Conservation (phyloP, 2,113 vertebrate species). For the Taurulus bubalis region DNA sequence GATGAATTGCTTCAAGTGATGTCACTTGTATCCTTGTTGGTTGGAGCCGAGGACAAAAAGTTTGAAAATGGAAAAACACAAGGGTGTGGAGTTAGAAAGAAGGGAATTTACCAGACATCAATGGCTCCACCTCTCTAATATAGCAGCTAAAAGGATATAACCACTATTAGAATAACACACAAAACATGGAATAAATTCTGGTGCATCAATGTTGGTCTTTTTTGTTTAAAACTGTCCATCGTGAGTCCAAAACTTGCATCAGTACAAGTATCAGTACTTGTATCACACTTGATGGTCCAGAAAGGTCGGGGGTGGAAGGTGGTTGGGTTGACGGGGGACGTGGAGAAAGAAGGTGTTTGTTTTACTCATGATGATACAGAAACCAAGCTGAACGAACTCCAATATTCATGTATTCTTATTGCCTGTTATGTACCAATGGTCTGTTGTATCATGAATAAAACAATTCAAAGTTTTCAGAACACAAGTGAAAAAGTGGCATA, state of each 20-base stretch:
- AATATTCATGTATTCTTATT: slow-evolving; percentile 4
- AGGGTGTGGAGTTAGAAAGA: neutral
- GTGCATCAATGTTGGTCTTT: neutral
- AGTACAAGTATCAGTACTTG: neutral
- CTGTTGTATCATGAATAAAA: slow-evolving; percentile 7
- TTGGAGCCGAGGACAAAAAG: neutral
- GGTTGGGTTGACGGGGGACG: neutral
- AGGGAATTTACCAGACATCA: neutral
- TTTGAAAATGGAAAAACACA: neutral
- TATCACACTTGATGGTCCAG: neutral
- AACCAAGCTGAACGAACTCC: neutral
- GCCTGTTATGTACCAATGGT: neutral
- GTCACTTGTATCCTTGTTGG: neutral
- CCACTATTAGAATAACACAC: neutral
- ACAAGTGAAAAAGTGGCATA: neutral
- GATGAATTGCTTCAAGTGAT: neutral
- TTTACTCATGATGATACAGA: slow-evolving; percentile 1
- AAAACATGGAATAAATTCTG: neutral
- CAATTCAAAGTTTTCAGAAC: slow-evolving; percentile 2
- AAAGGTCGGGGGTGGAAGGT: neutral
- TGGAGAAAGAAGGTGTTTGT: neutral
- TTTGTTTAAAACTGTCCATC: neutral
- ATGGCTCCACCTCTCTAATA: neutral
- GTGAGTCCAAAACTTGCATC: neutral
- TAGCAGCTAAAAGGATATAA: neutral